Base-by-base conservation (phyloP, 2,888 invertebrate genomes). In the Machimus atricapillus region DNA sequence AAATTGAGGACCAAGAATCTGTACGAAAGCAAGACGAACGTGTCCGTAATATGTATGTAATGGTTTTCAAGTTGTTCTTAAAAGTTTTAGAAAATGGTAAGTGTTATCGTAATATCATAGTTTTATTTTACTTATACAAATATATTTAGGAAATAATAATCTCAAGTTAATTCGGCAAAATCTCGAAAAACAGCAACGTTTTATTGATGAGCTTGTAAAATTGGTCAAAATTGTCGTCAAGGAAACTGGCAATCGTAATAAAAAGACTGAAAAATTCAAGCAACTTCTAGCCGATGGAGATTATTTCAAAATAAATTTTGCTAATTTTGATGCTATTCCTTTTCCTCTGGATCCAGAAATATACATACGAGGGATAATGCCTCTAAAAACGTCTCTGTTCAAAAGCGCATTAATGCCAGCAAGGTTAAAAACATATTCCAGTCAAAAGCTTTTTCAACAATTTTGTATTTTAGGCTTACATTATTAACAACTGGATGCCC, bases 381-480 rank as follows among this genome's bases (percentile, higher is more conserved):
- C 98, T 0, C 96, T 97, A 90, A 97, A 97, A 90, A 98, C 98
- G 0, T 96, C 96, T 77, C 94, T 99, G 0, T 99, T 99, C 93
- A 99, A 99, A 92, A 99, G 98, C 46, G 97, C 98, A 0, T 93
- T 98, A 86, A 99, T 98, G 98, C 99, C 99, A 2, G 97, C 97
- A 16, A 95, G 94, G 92, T 92, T 19, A 89, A 89, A 90, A 34
- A 82, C 40, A 14, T 81, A 46, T 46, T 46, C 16, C 16, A 46
- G 14, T 2, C 0, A 46, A 14, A 14, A 14, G 0, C 14, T 4
- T 46, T 46, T 14, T 4, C 12, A 46, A 14, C 12, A 34, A 3
- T 81, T 14, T 52, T 27, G 6, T n/a, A 23, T 43, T 81, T 0
- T 66, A 95, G 96, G 91, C 93, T 99, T 78, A 97, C 98, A 0